Conservation (phyloP, 2,113 vertebrate genomes). For the Myotis brandtii region DNA sequence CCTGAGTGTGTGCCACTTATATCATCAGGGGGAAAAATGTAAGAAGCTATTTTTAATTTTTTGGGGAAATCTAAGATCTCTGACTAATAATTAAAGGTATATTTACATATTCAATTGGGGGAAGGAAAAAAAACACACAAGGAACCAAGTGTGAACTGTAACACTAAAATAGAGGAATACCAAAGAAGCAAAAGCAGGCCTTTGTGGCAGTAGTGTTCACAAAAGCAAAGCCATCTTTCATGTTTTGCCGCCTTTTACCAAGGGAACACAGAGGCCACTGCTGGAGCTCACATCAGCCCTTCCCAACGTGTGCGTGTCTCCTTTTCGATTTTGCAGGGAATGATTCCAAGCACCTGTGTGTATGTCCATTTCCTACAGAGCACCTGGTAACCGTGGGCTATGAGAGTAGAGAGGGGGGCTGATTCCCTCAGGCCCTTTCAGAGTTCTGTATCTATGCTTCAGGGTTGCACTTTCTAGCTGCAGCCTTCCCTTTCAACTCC, state of each 20-base stretch:
- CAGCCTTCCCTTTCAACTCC: background rate
- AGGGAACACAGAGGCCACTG: background rate
- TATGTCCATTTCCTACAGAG: background rate
- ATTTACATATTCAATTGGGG: background rate
- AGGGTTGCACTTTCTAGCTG: background rate
- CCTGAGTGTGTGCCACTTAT: background rate
- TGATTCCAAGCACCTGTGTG: background rate
- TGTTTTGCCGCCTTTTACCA: background rate
- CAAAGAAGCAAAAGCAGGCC: background rate
- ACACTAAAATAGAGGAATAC: background rate
- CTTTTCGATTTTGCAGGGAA: background rate
- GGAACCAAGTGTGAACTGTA: background rate
- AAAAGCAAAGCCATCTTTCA: background rate
- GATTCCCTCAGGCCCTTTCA: background rate
- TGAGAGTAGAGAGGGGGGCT: background rate
- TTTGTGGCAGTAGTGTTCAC: background rate
- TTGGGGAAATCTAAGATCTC: background rate
- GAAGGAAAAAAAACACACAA: background rate
- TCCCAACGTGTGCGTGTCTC: background rate
- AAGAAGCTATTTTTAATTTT: background rate
- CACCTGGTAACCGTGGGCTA: background rate
- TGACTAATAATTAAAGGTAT: background rate
- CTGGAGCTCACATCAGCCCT: background rate
- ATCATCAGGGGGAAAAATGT: background rate
- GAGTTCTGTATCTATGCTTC: background rate